Evolutionary conservation across 1,140 invertebrate species (phyloP).

Genomic region (Brachionus rubens): DNA sequence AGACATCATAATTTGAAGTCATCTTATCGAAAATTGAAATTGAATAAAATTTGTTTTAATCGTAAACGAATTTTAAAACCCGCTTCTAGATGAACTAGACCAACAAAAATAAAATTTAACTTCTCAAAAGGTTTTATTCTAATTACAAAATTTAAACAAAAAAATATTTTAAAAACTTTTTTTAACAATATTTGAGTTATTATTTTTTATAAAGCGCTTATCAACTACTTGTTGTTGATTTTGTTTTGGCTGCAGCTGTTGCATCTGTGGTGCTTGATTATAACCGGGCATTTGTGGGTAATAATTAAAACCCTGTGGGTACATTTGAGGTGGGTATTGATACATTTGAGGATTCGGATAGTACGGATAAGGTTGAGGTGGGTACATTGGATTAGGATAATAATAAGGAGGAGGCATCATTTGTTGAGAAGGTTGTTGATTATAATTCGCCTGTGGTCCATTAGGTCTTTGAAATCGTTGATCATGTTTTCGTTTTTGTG

Average conservation of each 20-base stretch:
- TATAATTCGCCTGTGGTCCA: neutral
- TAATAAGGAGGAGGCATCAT: neutral
- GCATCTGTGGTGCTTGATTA: too few species aligned
- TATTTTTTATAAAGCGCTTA: neutral
- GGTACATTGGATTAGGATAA: neutral
- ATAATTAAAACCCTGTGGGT: neutral
- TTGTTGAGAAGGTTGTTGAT: neutral
- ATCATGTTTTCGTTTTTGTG: constrained; percentile 26
- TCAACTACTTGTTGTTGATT: neutral
- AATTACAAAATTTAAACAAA: neutral
- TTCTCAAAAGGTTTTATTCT: neutral
- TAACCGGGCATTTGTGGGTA: neutral
- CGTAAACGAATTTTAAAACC: constrained; percentile 25
- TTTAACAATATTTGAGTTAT: constrained; percentile 12
- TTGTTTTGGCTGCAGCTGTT: neutral
- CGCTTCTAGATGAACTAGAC: neutral
- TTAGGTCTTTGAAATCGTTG: neutral
- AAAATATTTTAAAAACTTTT: constrained; percentile 19
- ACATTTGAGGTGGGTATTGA: neutral
- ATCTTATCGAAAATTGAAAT: constrained; percentile 11
- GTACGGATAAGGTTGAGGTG: neutral
- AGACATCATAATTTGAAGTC: neutral
- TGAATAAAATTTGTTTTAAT: neutral
- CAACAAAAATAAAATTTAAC: neutral
- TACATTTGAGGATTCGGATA: constrained; percentile 38